phyloP scores from a whole-genome alignment of 2,888 invertebrate genomes.

The Stenurella melanura region DNA sequence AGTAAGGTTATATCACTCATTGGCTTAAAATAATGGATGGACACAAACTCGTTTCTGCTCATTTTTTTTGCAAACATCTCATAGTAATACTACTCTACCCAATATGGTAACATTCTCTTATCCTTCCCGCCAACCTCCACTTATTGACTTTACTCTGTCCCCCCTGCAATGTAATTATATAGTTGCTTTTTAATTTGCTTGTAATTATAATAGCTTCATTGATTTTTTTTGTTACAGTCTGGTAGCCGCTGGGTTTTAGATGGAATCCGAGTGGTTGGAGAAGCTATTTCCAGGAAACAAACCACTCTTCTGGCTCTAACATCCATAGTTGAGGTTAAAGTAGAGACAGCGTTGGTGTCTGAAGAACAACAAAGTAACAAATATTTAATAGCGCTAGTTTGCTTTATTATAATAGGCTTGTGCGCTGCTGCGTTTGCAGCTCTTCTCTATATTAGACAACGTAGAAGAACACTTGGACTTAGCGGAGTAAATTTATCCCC shows the following conservation, averaged over 20 bases:
- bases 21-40: too few species aligned
- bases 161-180: too few species aligned
- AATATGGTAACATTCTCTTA: too few species aligned
- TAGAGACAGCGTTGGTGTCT: constrained; percentile 81
- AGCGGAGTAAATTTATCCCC: constrained; percentile 76
- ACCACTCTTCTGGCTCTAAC: constrained; percentile 79
- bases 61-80: too few species aligned
- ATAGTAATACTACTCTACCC: too few species aligned
- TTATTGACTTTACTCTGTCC: too few species aligned
- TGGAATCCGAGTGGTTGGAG: constrained; percentile 78
- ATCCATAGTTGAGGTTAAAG: constrained; percentile 85
- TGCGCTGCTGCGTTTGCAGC: constrained; percentile 72
- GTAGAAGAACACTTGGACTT: constrained; percentile 74
- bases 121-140: too few species aligned
- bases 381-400: constrained; percentile 73
- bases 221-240: constrained; percentile 72
- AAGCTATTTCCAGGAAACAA: constrained; percentile 79
- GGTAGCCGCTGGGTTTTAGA: constrained; percentile 75
- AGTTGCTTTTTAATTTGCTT: background rate
- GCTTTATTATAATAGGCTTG: constrained; percentile 71
- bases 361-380: constrained; percentile 75
- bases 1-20: too few species aligned
- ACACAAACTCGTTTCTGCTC: too few species aligned
- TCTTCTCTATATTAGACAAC: constrained; percentile 77
- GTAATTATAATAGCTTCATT: background rate